A percentile compares a stretch with the other conserved stretches of the same genome.
These are phyloP conservation scores for Drosophila birchii DNA, from an alignment of 2,888 invertebrate species.

Conservation along the genomic window DNA sequence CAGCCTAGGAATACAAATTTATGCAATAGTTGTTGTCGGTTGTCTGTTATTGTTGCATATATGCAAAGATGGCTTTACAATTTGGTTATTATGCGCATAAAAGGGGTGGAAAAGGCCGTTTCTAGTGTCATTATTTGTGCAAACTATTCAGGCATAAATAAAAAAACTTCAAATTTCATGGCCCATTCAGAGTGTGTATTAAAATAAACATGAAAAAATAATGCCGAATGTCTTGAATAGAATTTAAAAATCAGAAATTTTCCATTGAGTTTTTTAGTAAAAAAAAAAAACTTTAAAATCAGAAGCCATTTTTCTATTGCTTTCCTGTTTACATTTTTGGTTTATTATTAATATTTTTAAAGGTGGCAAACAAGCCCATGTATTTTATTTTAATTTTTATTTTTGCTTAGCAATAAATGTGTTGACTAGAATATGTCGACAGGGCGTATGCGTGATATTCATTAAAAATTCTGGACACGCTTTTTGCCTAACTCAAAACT, in stretches of 20 bases:
- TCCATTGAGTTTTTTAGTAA: background rate
- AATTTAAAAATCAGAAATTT: background rate
- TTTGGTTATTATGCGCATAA: conserved; percentile 6
- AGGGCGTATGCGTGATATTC: conserved; percentile 59
- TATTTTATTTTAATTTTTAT: conserved; percentile 7
- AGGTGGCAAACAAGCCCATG: conserved; percentile 12
- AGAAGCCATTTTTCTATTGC: background rate
- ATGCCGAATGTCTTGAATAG: background rate
- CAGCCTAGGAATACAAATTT: background rate
- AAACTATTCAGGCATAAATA: conserved; percentile 10
- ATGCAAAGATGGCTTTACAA: conserved; percentile 12
- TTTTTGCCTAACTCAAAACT: conserved; percentile 14
- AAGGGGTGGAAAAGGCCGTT: conserved; percentile 8
- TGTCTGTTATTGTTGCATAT: conserved; percentile 13
- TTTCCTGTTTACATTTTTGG: conserved; percentile 27
- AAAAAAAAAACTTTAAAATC: background rate
- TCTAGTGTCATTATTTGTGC: conserved; percentile 2
- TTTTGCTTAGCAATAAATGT: conserved; percentile 5
- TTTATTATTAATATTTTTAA: conserved; percentile 1
- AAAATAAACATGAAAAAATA: conserved; percentile 1
- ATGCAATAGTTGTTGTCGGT: conserved; percentile 1
- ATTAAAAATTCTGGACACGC: conserved; percentile 53
- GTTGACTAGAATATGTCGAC: conserved; percentile 27
- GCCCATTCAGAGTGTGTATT: background rate
- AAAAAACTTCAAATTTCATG: conserved; percentile 13